These are phyloP conservation scores for Nemotelus pantherinus DNA, from an alignment of 2,888 invertebrate species.

Conservation along the genomic window DNA sequence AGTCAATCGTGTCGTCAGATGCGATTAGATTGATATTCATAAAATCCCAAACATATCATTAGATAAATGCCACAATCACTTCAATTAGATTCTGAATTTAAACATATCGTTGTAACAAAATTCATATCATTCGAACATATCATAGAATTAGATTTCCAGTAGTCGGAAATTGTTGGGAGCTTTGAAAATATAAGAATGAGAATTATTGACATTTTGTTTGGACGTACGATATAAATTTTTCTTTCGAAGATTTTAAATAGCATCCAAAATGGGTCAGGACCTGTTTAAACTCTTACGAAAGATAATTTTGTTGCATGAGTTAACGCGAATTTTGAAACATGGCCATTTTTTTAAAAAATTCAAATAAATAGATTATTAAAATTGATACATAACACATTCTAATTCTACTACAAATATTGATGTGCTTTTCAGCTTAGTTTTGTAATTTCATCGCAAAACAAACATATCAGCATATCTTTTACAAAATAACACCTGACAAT, in stretches of 20 bases:
- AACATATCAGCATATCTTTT: no score
- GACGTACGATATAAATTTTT: background rate
- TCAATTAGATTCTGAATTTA: background rate
- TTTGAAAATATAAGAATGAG: background rate
- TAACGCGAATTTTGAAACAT: background rate
- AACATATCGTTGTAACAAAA: constrained; percentile 19
- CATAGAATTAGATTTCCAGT: constrained; percentile 42
- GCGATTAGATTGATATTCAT: no score
- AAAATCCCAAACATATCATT: constrained; percentile 24
- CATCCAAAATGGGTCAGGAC: constrained; percentile 29
- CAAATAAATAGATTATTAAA: background rate
- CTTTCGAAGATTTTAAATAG: constrained; percentile 10
- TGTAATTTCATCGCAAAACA: no score
- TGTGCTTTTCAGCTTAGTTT: constrained; percentile 21
- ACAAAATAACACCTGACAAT: no score
- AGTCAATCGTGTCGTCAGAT: no score
- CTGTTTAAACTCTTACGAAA: constrained; percentile 10
- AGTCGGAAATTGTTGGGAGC: background rate
- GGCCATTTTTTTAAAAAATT: background rate
- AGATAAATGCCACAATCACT: background rate
- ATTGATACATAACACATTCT: constrained; percentile 26
- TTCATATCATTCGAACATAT: constrained; percentile 47
- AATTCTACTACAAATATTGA: constrained; percentile 8
- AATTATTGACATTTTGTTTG: background rate
- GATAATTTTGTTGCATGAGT: background rate